These are phyloP conservation scores for Daubentonia madagascariensis DNA, from an alignment of 2,113 vertebrate species.

Conservation along the genomic window DNA sequence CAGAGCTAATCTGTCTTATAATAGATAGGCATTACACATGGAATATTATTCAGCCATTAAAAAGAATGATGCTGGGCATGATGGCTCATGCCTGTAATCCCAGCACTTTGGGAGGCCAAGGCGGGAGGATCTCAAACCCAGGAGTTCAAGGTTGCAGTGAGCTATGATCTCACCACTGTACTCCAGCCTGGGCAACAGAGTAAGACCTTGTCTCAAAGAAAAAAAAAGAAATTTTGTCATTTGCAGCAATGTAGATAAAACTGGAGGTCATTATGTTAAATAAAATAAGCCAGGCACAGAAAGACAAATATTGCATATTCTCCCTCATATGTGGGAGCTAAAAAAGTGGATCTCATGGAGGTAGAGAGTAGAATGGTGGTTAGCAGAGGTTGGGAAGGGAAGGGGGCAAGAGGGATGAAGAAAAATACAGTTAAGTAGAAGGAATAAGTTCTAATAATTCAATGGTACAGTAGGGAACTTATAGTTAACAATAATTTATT, in stretches of 20 bases:
- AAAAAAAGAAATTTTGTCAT: background rate
- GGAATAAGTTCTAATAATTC: background rate
- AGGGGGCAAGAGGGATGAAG: background rate
- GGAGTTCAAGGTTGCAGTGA: no score
- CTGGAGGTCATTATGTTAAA: background rate
- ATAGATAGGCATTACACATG: background rate
- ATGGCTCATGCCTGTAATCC: no score
- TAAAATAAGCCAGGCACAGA: background rate
- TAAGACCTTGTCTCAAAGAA: no score
- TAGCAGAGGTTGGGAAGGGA: background rate
- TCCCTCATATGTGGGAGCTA: background rate
- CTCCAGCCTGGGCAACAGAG: no score
- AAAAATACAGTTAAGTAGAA: background rate
- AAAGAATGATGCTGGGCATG: background rate
- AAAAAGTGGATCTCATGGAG: background rate
- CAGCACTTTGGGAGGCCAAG: no score
- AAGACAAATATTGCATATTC: background rate
- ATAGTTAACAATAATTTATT: background rate
- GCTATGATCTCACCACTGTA: no score
- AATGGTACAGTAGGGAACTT: background rate
- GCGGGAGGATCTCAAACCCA: no score
- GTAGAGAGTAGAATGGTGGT: background rate
- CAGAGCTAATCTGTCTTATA: background rate
- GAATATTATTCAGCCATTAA: background rate
- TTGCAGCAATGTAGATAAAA: background rate